Evolutionary conservation across 2,888 invertebrate genomes (phyloP), one percentile per base, ranked within the genome.

Genomic region (Invenusta paracnida): DNA sequence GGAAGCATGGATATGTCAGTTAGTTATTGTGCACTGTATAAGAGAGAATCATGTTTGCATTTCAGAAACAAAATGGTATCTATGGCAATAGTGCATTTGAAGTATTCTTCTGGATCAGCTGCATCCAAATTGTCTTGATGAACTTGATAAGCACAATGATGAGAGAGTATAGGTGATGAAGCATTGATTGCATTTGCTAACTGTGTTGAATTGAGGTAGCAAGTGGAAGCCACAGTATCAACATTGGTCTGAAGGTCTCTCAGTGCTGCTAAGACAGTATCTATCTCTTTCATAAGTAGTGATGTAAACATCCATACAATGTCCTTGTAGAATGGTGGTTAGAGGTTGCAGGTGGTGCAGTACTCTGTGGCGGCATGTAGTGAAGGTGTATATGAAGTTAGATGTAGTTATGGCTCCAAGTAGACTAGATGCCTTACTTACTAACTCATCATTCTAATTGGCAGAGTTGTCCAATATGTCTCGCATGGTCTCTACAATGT

Each of bases 381-480:
- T 73, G 73, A 73, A 73, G 73, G 48, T 48, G 27, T 73, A 73
- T 13, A 73, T 73, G 23, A 73, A 73, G 11, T 73, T 73, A 73
- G 23, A 73, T 13, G 11, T 23, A 13, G 73, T 73, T 23, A 73
- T 73, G 17, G 73, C 73, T 13, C 23, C 27, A 73, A 73, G 5
- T 23, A 73, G 73, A 73, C 23, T 23, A 13, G 17, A 13, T 25
- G 73, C 73, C 27, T 73, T 73, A 25, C 73, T 73, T 17, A 48
- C 48, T 17, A 17, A 48, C 48, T 48, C 48, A 48, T 48, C 48
- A 48, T 48, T 48, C 48, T 17, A 48, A 48, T 17, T 48, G 48
- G 48, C 48, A 17, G 48, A 48, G 48, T 48, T 48, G 48, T 48
- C 48, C 48, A 48, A 48, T 5, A 48, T 48, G 48, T 48, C 48